A percentile compares a stretch with the other conserved stretches of the same genome.
phyloP scores from a whole-genome alignment of 2,113 vertebrate genomes.

The Lepisosteus osseus region DNA sequence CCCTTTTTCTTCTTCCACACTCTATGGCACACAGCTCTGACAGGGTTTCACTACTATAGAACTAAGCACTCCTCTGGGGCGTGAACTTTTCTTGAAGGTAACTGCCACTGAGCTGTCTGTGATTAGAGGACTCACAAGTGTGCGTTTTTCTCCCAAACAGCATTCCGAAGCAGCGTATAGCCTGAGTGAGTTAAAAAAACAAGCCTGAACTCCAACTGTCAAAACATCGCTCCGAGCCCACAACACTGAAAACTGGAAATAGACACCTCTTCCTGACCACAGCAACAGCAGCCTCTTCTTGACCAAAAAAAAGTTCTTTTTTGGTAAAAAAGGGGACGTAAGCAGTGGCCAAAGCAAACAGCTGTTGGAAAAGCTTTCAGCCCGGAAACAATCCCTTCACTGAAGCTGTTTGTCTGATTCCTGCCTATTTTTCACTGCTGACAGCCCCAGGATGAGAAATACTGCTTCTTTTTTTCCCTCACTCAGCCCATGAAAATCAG shows the following conservation, averaged over 20 bases:
- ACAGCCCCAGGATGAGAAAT: conserved; percentile 52
- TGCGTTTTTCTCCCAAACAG: conserved; percentile 39
- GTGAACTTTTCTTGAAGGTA: conserved; percentile 76
- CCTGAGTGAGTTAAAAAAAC: conserved; percentile 38
- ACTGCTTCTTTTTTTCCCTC: conserved; percentile 39
- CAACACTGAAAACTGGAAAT: conserved; percentile 63
- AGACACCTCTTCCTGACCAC: conserved; percentile 67
- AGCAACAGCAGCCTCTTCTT: conserved; percentile 67
- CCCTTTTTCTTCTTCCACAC: conserved; percentile 46
- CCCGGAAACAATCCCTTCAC: conserved; percentile 77
- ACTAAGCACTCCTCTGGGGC: conserved; percentile 77
- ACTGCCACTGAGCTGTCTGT: conserved; percentile 60
- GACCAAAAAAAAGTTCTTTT: conserved; percentile 41
- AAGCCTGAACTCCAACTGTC: conserved; percentile 63
- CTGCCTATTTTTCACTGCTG: conserved; percentile 74
- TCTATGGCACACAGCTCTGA: conserved; percentile 37
- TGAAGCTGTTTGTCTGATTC: conserved; percentile 74
- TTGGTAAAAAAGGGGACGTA: conserved; percentile 16
- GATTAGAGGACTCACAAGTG: conserved; percentile 60
- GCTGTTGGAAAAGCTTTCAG: conserved; percentile 75
- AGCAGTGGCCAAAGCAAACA: conserved; percentile 73
- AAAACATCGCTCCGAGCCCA: conserved; percentile 60
- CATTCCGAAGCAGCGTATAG: conserved; percentile 51
- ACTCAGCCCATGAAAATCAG: conserved; percentile 57
- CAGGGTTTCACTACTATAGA: conserved; percentile 65